Evolutionary conservation across 2,888 invertebrate species (phyloP).

Genomic region (Drosophila mercatorum): DNA sequence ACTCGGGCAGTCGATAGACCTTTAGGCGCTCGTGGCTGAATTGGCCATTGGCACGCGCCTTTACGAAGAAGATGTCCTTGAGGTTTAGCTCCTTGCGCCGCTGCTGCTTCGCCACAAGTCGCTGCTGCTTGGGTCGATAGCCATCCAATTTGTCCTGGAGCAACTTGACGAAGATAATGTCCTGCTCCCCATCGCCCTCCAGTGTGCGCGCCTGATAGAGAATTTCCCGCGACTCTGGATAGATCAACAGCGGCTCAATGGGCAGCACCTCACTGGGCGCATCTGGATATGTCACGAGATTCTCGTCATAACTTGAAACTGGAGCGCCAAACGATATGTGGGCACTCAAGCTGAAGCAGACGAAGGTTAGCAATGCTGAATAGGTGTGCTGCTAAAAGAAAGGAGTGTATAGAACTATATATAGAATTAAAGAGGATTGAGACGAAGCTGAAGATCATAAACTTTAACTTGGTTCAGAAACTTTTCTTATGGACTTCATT

Average conservation of each 20-base stretch:
- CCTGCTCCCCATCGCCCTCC: conserved; percentile 54
- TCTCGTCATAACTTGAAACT: conserved; percentile 25
- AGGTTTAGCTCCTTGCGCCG: conserved; percentile 54
- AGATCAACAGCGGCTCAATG: conserved; percentile 77
- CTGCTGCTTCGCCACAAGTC: conserved; percentile 40
- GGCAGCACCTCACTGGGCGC: conserved; percentile 77
- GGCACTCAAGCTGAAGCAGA: conserved; percentile 14
- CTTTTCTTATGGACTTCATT: no score
- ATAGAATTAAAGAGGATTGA: no score
- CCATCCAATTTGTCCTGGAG: conserved; percentile 61
- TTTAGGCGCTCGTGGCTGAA: conserved; percentile 81
- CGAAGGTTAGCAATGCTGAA: conserved; percentile 17
- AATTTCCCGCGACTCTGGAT: conserved; percentile 63
- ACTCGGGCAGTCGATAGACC: conserved; percentile 80
- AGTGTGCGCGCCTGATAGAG: conserved; percentile 62
- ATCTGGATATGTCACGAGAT: conserved; percentile 50
- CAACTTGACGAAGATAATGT: conserved; percentile 79
- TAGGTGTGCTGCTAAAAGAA: conserved; percentile 2
- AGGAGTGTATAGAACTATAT: background rate
- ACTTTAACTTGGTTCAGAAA: no score
- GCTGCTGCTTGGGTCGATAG: conserved; percentile 74
- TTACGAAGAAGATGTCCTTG: conserved; percentile 82
- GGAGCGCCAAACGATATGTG: conserved; percentile 50
- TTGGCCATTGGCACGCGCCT: conserved; percentile 78
- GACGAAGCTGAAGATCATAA: no score